Evolutionary conservation across 2,888 invertebrate genomes (phyloP), one percentile per base, ranked within the genome.

Genomic region (Dryobota labecula): DNA sequence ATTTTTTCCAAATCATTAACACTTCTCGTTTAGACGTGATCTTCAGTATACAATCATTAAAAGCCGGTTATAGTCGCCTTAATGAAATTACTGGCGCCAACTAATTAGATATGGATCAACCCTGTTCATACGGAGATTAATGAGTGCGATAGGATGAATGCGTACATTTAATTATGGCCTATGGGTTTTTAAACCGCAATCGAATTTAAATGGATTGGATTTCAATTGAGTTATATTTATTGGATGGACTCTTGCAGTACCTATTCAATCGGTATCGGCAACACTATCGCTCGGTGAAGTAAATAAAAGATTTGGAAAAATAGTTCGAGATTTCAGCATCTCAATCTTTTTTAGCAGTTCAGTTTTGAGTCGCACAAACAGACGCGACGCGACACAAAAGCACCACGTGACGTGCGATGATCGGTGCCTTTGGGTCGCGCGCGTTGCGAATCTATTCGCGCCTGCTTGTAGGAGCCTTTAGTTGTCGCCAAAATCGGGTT

Each of bases 31-130:
- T n/a, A n/a, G n/a, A n/a, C n/a, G n/a, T n/a, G n/a, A n/a, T n/a
- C n/a, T n/a, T n/a, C n/a, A n/a, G n/a, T n/a, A n/a, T n/a, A n/a
- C n/a, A n/a, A n/a, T n/a, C n/a, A n/a, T n/a, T n/a, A n/a, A n/a
- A n/a, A n/a, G n/a, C n/a, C n/a, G n/a, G n/a, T n/a, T n/a, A n/a
- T n/a, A n/a, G n/a, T n/a, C n/a, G n/a, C n/a, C n/a, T 76, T 84
- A 85, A 80, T 84, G 71, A 85, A 85, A 84, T 85, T 67, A 76
- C 67, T 80, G 75, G 85, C 80, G 72, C 76, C 76, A 69, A 74
- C 84, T 85, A 83, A 83, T 80, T 73, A 72, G 84, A 84, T 84
- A 80, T 70, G 80, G 70, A 84, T 84, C 83, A 72, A 72, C 61
- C 66, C 76, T 79, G 79, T 80, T 83, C 78, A 83, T 78, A 78